Evolutionary conservation across 92 coral and sea anemone species (phyloP), one percentile per base, ranked within the genome.

Genomic region (Porites lobata): DNA sequence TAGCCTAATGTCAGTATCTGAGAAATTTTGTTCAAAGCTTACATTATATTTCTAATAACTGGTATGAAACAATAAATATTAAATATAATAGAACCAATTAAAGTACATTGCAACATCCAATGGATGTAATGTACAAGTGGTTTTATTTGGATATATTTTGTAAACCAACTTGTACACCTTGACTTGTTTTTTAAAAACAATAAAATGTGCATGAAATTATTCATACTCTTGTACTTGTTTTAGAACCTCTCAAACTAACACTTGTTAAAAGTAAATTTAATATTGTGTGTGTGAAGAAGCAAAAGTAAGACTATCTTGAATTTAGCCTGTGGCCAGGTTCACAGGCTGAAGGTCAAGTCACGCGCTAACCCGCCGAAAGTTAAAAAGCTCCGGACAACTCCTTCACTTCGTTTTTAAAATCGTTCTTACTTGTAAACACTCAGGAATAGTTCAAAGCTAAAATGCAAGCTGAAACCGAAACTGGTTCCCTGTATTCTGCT

Each of bases 401-500:
- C n/a, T n/a, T n/a, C n/a, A n/a, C n/a, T n/a, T n/a, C n/a, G 47
- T 9, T 13, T 6, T 29, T 26, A 1, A 26, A 7, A 58, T 51
- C 58, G 64, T 15, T 7, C 82, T 17, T 21, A n/a, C 47, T 38
- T 38, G 47, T 38, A 0, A 38, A 38, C 47, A 0, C 19, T 29
- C 62, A 3, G 13, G 18, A 38, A 14, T 47, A 2, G 0, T 64
- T 61, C 69, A 26, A 24, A 14, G 50, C 24, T 8, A 67, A 19
- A 0, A 95, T 95, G 98, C 91, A 83, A 65, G 96, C 90, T 12
- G 84, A 93, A 19, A 93, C 98, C 52, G 98, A 95, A 61, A 89
- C 96, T n/a, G 98, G 98, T 7, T 95, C 96, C 47, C 75, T 83
- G 54, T 95, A 95, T 65, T 95, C 98, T 52, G 70, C 96, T 21